Conservation (phyloP, 1,140 invertebrate genomes). For the Bombyx mori region DNA sequence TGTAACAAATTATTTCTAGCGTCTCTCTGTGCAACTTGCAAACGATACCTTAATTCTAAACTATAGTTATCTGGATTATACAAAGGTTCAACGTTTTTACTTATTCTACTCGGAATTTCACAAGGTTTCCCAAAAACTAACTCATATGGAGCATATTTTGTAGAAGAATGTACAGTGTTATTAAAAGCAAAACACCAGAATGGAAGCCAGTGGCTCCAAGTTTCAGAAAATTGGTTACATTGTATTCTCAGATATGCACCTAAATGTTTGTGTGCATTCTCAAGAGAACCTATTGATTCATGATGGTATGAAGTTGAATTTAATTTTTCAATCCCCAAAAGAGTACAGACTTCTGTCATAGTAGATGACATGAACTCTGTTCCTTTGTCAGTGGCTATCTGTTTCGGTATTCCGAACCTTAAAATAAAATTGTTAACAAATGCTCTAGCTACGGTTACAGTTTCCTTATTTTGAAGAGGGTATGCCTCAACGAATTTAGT, state of each 20-base stretch:
- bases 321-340: slow-evolving; percentile 11
- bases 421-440: neutral
- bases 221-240: neutral
- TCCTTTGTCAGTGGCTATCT: slow-evolving; percentile 3
- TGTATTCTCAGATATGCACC: slow-evolving; percentile 14
- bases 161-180: neutral
- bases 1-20: slow-evolving; percentile 5
- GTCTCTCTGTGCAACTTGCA: slow-evolving; percentile 6
- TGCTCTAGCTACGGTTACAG: neutral
- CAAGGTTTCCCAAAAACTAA: slow-evolving; percentile 3
- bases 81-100: neutral
- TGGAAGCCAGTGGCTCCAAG: slow-evolving; percentile 18
- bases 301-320: slow-evolving; percentile 17
- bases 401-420: neutral
- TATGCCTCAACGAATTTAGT: neutral
- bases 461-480: neutral
- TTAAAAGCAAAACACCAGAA: slow-evolving; percentile 17
- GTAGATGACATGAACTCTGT: slow-evolving; percentile 14
- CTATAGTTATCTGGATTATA: slow-evolving; percentile 6
- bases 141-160: slow-evolving; percentile 5
- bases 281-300: slow-evolving; percentile 16
- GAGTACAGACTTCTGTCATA: slow-evolving; percentile 14
- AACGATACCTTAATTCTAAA: slow-evolving; percentile 6
- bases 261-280: slow-evolving; percentile 18
- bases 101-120: too few species aligned